These are phyloP conservation scores for Stegodyphus mimosarum DNA, from an alignment of 1,140 invertebrate genomes.

Conservation along the genomic window DNA sequence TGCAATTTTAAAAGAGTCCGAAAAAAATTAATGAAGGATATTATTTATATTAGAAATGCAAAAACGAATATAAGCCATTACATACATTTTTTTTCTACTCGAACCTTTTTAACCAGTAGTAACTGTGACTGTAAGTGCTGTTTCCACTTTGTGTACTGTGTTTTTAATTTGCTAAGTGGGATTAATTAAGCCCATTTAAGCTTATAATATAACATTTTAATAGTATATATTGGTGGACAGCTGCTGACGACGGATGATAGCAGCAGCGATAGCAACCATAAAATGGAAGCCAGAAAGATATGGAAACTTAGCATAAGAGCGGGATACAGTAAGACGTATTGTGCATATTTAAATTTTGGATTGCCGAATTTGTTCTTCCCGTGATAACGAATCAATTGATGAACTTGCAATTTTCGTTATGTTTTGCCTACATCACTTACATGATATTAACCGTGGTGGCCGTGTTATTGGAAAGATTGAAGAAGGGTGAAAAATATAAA, in stretches of 20 bases:
- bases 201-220: too few relatives aligned
- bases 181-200: too few relatives aligned
- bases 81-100: too few relatives aligned
- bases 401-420: constrained; percentile 14
- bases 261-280: constrained; percentile 60
- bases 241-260: constrained; percentile 1
- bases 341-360: background rate
- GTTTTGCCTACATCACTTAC: constrained; percentile 17
- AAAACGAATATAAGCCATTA: too few relatives aligned
- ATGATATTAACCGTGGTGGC: constrained; percentile 17
- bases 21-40: too few relatives aligned
- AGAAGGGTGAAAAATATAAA: constrained; percentile 21
- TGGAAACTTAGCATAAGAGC: background rate
- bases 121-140: too few relatives aligned
- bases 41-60: too few relatives aligned
- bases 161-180: too few relatives aligned
- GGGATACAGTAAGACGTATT: constrained; percentile 1
- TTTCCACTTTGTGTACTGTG: too few relatives aligned
- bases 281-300: background rate
- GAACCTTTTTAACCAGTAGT: too few relatives aligned
- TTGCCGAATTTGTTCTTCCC: background rate
- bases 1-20: too few relatives aligned
- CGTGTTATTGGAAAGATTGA: background rate
- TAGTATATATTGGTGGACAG: too few relatives aligned
- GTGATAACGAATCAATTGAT: constrained; percentile 8